These are phyloP conservation scores for Scaptomyza reducta DNA, from an alignment of 2,888 invertebrate species.

Conservation along the genomic window DNA sequence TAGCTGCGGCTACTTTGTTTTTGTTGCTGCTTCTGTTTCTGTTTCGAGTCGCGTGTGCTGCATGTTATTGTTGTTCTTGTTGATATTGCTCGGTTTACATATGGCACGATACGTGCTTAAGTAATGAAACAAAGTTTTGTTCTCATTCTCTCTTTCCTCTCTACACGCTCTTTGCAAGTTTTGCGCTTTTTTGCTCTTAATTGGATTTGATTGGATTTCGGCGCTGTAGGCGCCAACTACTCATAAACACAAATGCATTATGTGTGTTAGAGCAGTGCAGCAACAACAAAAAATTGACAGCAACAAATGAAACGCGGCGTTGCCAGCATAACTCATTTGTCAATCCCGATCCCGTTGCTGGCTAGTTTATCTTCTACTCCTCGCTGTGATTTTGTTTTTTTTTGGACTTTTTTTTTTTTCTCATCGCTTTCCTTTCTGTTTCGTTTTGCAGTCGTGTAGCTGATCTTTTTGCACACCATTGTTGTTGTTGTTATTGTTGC, in stretches of 20 bases:
- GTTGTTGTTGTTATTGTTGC: constrained; percentile 50
- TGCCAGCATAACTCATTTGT: constrained; percentile 67
- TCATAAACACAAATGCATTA: constrained; percentile 52
- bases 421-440: constrained; percentile 65
- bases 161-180: constrained; percentile 25
- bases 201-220: constrained; percentile 76
- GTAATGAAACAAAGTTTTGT: constrained; percentile 59
- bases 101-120: constrained; percentile 62
- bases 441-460: constrained; percentile 15
- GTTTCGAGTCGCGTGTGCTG: constrained; percentile 59
- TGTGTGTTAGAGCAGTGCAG: constrained; percentile 2
- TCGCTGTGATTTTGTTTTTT: constrained; percentile 28
- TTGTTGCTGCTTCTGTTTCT: constrained; percentile 39
- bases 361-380: background rate
- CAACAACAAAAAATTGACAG: constrained; percentile 2
- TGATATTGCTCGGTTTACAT: constrained; percentile 54
- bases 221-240: constrained; percentile 58
- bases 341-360: constrained; percentile 1
- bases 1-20: constrained; percentile 41
- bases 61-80: constrained; percentile 31
- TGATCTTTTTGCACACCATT: constrained; percentile 58
- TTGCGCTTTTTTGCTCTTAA: constrained; percentile 55
- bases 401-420: constrained; percentile 39
- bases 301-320: constrained; percentile 35
- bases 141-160: background rate